phyloP scores from a whole-genome alignment of 2,113 vertebrate genomes.

The Nerophis lumbriciformis region DNA sequence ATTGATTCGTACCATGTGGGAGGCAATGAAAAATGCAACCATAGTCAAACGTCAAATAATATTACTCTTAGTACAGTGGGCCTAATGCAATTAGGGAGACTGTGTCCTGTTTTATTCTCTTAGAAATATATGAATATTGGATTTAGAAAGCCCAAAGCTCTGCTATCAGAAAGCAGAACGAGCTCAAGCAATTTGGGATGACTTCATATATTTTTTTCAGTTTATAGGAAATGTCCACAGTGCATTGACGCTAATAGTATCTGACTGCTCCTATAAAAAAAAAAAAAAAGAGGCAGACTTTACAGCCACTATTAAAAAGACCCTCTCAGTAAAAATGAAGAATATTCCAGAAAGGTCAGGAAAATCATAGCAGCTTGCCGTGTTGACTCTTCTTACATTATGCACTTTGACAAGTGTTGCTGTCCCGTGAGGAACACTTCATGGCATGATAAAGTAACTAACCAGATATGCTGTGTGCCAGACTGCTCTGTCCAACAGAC shows the following conservation, averaged over 20 bases:
- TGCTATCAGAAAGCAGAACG: conserved; percentile 31
- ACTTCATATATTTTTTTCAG: conserved; percentile 15
- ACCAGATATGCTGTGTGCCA: conserved; percentile 59
- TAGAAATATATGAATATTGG: conserved; percentile 34
- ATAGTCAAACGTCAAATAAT: conserved; percentile 43
- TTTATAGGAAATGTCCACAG: conserved; percentile 2
- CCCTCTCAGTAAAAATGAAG: conserved; percentile 36
- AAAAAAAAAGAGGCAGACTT: conserved; percentile 8
- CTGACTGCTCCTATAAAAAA: conserved; percentile 25
- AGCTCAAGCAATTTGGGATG: conserved; percentile 30
- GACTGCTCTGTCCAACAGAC: conserved; percentile 52
- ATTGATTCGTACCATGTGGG: conserved; percentile 44
- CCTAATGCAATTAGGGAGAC: conserved; percentile 27
- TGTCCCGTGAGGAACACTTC: conserved; percentile 59
- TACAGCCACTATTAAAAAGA: conserved; percentile 29
- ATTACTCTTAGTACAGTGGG: conserved; percentile 33
- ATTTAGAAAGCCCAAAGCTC: conserved; percentile 19
- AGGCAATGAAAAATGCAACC: conserved; percentile 32
- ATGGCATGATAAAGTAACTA: conserved; percentile 61
- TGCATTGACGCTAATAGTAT: conserved; percentile 27
- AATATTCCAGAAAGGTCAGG: conserved; percentile 54
- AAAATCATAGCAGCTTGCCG: conserved; percentile 36
- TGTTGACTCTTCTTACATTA: conserved; percentile 38
- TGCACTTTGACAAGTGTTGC: conserved; percentile 56
- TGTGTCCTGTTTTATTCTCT: conserved; percentile 41